phyloP scores from a whole-genome alignment of 1,140 invertebrate genomes.

The Lepidurus arcticus region DNA sequence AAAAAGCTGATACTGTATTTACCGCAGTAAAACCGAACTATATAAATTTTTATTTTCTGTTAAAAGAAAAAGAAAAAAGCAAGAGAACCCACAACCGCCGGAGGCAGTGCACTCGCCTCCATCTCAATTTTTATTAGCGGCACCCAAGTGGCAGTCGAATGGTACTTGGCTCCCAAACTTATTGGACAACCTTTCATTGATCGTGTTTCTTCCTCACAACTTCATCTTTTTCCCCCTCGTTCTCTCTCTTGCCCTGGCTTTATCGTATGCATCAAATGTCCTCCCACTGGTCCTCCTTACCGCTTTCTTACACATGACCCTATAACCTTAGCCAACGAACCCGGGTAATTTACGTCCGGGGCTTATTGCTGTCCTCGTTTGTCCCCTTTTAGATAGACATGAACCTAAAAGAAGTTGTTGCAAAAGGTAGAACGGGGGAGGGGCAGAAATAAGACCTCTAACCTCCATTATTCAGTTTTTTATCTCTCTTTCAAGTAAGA shows the following conservation, averaged over 20 bases:
- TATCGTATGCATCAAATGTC: neutral
- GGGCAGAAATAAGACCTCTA: neutral
- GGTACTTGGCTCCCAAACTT: neutral
- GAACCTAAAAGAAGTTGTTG: neutral
- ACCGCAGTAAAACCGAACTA: neutral
- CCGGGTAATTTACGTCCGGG: neutral
- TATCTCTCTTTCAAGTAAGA: neutral
- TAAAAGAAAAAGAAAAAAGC: neutral
- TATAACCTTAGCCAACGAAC: neutral
- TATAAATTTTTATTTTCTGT: neutral
- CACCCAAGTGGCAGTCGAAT: slow-evolving; percentile 1
- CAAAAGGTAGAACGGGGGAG: too few species aligned
- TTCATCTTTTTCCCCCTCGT: neutral
- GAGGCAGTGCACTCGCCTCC: neutral
- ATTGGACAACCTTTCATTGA: slow-evolving; percentile 19
- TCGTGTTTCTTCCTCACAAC: neutral
- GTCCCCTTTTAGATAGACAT: neutral
- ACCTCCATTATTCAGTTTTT: neutral
- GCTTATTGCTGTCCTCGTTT: neutral
- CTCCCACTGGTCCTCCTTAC: neutral
- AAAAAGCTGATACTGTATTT: neutral
- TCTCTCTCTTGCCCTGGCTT: neutral
- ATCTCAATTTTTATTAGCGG: neutral
- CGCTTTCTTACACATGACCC: neutral
- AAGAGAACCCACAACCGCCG: neutral